These are phyloP conservation scores for Cassiopea andromeda DNA, from an alignment of 30 jellyfish, hydroid and myxozoan genomes.

Conservation along the genomic window DNA sequence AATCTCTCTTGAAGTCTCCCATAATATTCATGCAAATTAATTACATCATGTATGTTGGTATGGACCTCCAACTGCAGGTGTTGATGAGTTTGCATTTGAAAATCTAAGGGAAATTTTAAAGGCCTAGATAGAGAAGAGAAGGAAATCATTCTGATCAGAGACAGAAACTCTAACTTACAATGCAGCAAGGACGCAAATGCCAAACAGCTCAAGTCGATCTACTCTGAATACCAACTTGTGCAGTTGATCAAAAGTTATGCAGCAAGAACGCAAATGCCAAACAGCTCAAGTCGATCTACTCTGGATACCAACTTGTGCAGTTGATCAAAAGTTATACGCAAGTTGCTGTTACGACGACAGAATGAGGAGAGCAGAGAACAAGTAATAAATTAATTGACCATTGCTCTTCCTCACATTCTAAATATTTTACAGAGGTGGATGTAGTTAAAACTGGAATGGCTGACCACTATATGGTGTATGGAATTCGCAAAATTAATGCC, in stretches of 20 bases:
- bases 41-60: neutral
- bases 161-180: neutral
- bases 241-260: no score
- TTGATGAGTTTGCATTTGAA: neutral
- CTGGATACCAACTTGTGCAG: neutral
- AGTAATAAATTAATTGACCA: neutral
- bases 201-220: no score
- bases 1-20: constrained; percentile 7
- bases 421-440: neutral
- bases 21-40: neutral
- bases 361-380: neutral
- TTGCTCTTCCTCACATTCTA: neutral
- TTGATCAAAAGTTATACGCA: neutral
- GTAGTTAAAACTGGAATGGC: neutral
- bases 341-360: neutral
- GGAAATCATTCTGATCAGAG: neutral
- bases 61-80: constrained; percentile 7
- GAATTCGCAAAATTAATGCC: neutral
- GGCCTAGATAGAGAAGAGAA: neutral
- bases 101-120: neutral
- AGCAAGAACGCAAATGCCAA: neutral
- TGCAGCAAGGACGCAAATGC: no score
- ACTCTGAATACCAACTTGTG: no score
- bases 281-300: neutral
- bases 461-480: neutral